phyloP scores from a whole-genome alignment of 1,140 invertebrate species.

The Drosophila punjabiensis region DNA sequence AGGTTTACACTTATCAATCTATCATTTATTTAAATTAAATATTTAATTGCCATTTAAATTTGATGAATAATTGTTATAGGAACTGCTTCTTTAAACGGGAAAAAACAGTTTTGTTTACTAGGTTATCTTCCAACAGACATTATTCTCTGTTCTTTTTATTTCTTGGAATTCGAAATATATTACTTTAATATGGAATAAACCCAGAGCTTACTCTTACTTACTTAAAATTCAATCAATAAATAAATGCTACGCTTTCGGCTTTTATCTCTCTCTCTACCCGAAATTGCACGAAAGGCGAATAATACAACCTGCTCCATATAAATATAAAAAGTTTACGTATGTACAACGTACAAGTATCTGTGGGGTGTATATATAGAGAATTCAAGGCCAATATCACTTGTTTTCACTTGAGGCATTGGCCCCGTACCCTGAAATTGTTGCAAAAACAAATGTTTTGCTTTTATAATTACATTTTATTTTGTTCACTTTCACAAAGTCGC shows the following conservation, averaged over 20 bases:
- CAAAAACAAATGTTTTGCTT: conserved; percentile 39
- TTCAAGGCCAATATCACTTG: conserved; percentile 80
- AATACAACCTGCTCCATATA: conserved; percentile 42
- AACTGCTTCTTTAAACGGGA: neutral
- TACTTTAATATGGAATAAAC: neutral
- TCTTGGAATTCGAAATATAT: neutral
- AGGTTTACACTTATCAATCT: too few relatives aligned
- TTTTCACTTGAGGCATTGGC: conserved; percentile 69
- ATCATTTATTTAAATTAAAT: neutral
- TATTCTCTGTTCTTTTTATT: neutral
- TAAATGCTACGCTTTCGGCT: neutral
- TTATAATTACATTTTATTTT: conserved; percentile 35
- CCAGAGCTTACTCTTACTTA: neutral
- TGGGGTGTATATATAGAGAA: conserved; percentile 21
- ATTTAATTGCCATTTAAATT: neutral
- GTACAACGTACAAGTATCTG: conserved; percentile 15
- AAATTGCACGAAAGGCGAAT: conserved; percentile 21
- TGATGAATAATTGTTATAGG: neutral
- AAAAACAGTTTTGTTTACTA: neutral
- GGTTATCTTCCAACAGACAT: neutral
- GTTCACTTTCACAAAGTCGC: conserved; percentile 59
- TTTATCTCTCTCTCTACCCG: neutral
- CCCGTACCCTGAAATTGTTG: conserved; percentile 38
- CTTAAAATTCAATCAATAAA: conserved; percentile 23
- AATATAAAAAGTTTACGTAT: conserved; percentile 21